Base-by-base conservation (phyloP, 1,140 invertebrate genomes). In the Uloborus diversus region DNA sequence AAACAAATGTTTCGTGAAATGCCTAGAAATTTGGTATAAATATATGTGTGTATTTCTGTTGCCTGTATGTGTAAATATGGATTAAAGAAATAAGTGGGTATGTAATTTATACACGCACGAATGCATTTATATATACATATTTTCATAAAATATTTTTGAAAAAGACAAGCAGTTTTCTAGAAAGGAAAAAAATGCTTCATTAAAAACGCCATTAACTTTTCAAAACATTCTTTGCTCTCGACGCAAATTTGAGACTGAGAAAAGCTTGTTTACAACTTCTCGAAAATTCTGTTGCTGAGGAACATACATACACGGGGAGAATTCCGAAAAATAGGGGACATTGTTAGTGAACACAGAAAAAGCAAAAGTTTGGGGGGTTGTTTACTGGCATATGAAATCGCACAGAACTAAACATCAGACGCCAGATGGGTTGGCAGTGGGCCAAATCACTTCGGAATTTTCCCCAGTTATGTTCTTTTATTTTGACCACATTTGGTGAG, bases 221-320 rank as follows among this genome's bases (percentile, higher is more conserved):
- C 65, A 68, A 68, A 68, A 23, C 27, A 42, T 25, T 47, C 17
- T 47, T 47, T 37, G 65, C 32, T 51, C 49, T 68, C 35, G 65
- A 68, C 37, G 37, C 37, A 17, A 47, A 47, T 9, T 9, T 9
- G 17, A 47, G 17, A 47, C 37, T 17, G 37, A n/a, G n/a, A n/a
- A 57, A 56, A 57, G 57, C 68, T 70, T 70, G 68, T 70, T 70
- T 70, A 70, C 68, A 37, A 35, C 27, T n/a, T n/a, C n/a, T n/a
- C n/a, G n/a, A n/a, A n/a, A n/a, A n/a, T n/a, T n/a, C n/a, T n/a
- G n/a, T n/a, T n/a, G n/a, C 37, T 42, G 37, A 42, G 17, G 17
- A 17, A 42, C 9, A 42, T 17, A 13, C 37, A 42, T 42, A 17
- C 9, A 0, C 2, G 37, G 37, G 37, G 37, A 42, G n/a, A n/a